Evolutionary conservation across 2,797 vertebrate species (phyloP), one percentile per base, ranked within the genome.

Genomic region (Oreortyx pictus): DNA sequence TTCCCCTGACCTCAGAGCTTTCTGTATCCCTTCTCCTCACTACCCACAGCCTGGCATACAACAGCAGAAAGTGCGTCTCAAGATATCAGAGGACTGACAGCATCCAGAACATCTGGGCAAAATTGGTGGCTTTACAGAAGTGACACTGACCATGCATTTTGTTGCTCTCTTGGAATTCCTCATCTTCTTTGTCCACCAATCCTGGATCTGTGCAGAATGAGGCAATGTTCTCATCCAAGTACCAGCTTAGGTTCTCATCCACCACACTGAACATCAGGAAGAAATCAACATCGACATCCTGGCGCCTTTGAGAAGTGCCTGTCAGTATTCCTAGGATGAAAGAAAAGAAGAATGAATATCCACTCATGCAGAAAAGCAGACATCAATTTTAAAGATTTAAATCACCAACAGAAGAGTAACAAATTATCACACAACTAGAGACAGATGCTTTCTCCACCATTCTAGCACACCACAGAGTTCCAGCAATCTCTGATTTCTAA

Each of bases 181-280:
- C 90, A 54, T 98, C 96, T 23, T 98, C 97, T 92, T 96, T 97
- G 92, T 98, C 96, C 59, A 98, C 96, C 2, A 95, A 96, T 27
- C 39, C 59, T 50, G 98, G 97, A 13, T 97, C 97, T 66, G 57
- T 91, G 67, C 98, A 98, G 87, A 97, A 98, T 22, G 60, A 92
- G 0, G 64, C 96, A 73, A 98, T 96, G 81, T 98, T 98, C 11
- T 98, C 97, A 75, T 97, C 89, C 33, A 98, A 72, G 77, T 98
- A 97, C 98, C 98, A 98, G 73, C 98, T 98, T 39, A 98, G 94
- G 67, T 98, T 98, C 92, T 98, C 98, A 95, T 98, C 98, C 35
- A 98, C 93, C 79, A 98, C 97, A 66, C 97, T 98, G 95, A 98
- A 98, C 97, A 98, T 97, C 57, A 98, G 92, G 86, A 98, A 97